These are phyloP conservation scores for Dendrolimus houi DNA, from an alignment of 2,888 invertebrate genomes.

Conservation along the genomic window DNA sequence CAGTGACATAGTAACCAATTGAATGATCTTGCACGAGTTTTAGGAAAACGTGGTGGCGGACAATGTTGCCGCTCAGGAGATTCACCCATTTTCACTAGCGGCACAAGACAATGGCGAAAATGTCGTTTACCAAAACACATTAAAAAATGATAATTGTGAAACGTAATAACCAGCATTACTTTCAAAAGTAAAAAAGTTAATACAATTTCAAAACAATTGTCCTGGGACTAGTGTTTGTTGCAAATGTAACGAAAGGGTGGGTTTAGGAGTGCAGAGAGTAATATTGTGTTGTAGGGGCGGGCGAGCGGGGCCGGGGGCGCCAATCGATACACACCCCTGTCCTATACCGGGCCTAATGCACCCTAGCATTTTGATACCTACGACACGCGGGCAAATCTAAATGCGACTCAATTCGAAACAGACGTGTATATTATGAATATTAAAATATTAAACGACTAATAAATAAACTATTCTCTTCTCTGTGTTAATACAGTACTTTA, in stretches of 20 bases:
- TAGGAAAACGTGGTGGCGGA: background rate
- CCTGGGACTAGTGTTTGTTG: conserved; percentile 39
- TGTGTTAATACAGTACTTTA: too few relatives aligned
- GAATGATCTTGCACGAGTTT: background rate
- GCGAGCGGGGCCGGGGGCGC: conserved; percentile 36
- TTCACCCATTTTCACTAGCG: too few relatives aligned
- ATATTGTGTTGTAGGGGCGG: conserved; percentile 46
- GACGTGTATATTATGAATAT: too few relatives aligned
- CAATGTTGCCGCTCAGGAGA: background rate
- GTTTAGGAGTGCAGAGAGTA: conserved; percentile 41
- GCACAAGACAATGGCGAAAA: too few relatives aligned
- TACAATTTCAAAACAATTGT: conserved; percentile 46
- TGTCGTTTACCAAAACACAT: too few relatives aligned
- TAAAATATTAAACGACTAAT: too few relatives aligned
- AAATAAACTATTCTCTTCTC: too few relatives aligned
- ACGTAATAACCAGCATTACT: too few relatives aligned
- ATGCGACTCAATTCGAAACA: background rate
- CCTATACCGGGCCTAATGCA: conserved; percentile 51
- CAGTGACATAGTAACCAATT: too few relatives aligned
- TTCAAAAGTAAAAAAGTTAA: conserved; percentile 13
- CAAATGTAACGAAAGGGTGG: conserved; percentile 56
- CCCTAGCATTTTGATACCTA: conserved; percentile 30
- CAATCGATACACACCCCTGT: conserved; percentile 70
- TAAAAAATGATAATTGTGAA: too few relatives aligned
- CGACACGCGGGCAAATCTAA: conserved; percentile 12